A percentile compares a stretch with the other conserved stretches of the same genome.
These are phyloP conservation scores for Caenorhabditis wallacei DNA, from an alignment of 2,888 invertebrate genomes.

Conservation along the genomic window DNA sequence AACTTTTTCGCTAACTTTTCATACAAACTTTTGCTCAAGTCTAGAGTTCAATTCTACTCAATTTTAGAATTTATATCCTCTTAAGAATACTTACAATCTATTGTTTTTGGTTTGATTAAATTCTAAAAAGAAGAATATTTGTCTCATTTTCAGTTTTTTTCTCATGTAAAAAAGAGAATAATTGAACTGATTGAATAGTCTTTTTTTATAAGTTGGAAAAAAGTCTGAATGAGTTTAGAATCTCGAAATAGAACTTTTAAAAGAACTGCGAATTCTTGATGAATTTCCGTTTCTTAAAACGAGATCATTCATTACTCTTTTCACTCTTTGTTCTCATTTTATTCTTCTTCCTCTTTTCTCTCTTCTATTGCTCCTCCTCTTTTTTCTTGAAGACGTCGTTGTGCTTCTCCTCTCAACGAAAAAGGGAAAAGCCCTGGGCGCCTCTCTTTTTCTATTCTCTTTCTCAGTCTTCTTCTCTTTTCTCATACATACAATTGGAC, in stretches of 20 bases:
- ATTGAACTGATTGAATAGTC: too few species aligned
- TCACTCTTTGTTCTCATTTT: constrained; percentile 3
- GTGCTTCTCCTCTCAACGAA: constrained; percentile 24
- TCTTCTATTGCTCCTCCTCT: constrained; percentile 7
- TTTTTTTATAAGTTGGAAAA: too few species aligned
- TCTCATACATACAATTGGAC: constrained; percentile 53
- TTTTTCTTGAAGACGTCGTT: constrained; percentile 38
- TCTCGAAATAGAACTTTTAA: too few species aligned
- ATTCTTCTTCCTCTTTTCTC: background rate
- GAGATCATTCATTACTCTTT: constrained; percentile 6
- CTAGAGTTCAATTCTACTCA: constrained; percentile 2
- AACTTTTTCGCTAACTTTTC: constrained; percentile 28
- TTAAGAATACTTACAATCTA: background rate
- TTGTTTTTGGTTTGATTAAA: too few species aligned
- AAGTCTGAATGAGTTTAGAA: too few species aligned
- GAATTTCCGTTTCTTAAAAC: background rate
- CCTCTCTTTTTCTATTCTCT: constrained; percentile 34
- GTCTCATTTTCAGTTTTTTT: too few species aligned
- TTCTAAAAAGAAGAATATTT: background rate
- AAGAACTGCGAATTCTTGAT: background rate
- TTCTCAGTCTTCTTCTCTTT: constrained; percentile 36
- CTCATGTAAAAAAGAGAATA: too few species aligned
- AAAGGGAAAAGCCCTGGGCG: constrained; percentile 24
- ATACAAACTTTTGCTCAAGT: constrained; percentile 17
- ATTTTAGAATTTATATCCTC: too few species aligned